Evolutionary conservation across 2,888 invertebrate genomes (phyloP), one percentile per base, ranked within the genome.

Genomic region (Drosophila ezoana): DNA sequence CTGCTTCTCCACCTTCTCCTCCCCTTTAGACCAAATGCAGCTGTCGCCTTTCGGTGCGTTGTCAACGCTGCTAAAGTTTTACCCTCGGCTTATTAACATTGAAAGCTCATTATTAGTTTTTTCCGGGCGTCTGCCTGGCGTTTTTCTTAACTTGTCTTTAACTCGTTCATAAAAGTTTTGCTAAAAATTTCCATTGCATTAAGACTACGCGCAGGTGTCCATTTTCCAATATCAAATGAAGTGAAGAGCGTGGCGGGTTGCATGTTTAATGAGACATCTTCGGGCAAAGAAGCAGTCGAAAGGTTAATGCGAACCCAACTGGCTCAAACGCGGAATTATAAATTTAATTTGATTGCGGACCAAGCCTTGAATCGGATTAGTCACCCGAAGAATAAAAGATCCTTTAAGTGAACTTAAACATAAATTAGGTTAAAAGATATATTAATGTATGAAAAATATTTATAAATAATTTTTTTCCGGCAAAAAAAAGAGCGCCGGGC

Each of bases 61-160:
- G 60, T 56, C 51, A 45, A 40, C 49, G 41, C 54, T 54, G 56
- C 53, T 18, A 57, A 63, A 70, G 62, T 76, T 79, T 67, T 57
- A 56, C 56, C 43, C 78, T 64, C 72, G 68, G 76, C 86, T 87
- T 87, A 89, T 90, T 89, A 89, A 86, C 89, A 90, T 89, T 89
- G 89, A 80, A 89, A 89, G 90, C 83, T 86, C 90, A 87, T 90
- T 89, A 89, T 88, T 79, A 72, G 77, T 84, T 80, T 86, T 76
- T 82, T 76, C 51, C 35, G 43, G 43, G 32, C 33, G 62, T 43
- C 48, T 44, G 38, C 47, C 61, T 68, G 38, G 54, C 23, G 56
- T 32, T 14, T n/a, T 44, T 51, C 41, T 28, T 63, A 72, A 54
- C 61, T 66, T 53, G 60, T 57, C 62, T 69, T 81, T 74, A 87